Conservation (phyloP, 2,888 invertebrate genomes). For the Asteroscopus sphinx region DNA sequence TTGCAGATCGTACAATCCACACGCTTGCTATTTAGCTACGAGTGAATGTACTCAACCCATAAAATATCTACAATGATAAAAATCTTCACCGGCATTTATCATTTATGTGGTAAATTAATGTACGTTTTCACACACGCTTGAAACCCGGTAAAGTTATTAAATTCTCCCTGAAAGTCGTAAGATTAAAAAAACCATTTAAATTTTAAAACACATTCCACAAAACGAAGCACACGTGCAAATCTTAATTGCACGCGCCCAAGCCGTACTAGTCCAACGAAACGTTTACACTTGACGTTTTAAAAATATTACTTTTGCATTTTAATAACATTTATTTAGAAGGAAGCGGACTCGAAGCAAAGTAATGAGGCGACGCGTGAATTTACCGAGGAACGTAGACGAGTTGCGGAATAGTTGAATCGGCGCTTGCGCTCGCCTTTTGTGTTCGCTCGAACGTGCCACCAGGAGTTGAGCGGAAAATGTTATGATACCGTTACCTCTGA, state of each 20-base stretch:
- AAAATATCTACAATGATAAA: slow-evolving; percentile 13
- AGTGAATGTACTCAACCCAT: neutral
- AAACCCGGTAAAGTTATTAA: slow-evolving; percentile 58
- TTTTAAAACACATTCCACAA: slow-evolving; percentile 63
- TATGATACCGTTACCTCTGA: slow-evolving; percentile 69
- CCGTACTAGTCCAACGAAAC: slow-evolving; percentile 61
- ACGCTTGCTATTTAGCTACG: no score
- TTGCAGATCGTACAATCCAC: no score
- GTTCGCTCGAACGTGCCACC: slow-evolving; percentile 68
- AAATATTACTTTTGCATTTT: slow-evolving; percentile 83
- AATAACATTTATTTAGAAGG: slow-evolving; percentile 81
- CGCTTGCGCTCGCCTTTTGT: slow-evolving; percentile 63
- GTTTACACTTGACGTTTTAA: slow-evolving; percentile 75
- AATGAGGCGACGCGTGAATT: slow-evolving; percentile 81
- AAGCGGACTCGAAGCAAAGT: slow-evolving; percentile 76
- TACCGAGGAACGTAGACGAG: slow-evolving; percentile 55
- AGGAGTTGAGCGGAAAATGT: slow-evolving; percentile 67
- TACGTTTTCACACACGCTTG: slow-evolving; percentile 20
- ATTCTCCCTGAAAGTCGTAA: slow-evolving; percentile 52
- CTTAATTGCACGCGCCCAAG: slow-evolving; percentile 76
- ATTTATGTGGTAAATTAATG: slow-evolving; percentile 21
- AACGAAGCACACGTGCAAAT: slow-evolving; percentile 68
- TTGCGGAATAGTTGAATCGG: slow-evolving; percentile 61
- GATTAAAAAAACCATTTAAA: slow-evolving; percentile 65
- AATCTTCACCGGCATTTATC: slow-evolving; percentile 14